phyloP scores from a whole-genome alignment of 2,888 invertebrate species.

The Phalangium opilio region DNA sequence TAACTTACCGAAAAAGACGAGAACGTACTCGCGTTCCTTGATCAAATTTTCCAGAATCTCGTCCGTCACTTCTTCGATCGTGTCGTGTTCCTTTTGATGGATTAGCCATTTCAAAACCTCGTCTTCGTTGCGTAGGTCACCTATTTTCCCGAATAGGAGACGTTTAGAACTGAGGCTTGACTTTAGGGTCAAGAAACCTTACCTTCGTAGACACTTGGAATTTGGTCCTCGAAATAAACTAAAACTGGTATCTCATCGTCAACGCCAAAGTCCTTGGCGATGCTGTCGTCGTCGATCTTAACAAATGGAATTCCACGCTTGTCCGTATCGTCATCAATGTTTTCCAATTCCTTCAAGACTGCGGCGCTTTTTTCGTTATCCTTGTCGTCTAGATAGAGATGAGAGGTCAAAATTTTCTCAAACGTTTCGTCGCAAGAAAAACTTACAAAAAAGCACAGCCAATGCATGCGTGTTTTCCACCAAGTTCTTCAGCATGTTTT shows the following conservation, averaged over 20 bases:
- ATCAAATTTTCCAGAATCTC: slow-evolving; percentile 71
- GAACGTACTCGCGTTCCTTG: slow-evolving; percentile 79
- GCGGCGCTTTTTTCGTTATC: slow-evolving; percentile 39
- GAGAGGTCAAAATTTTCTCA: background rate
- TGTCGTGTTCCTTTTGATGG: slow-evolving; percentile 67
- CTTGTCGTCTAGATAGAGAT: slow-evolving; percentile 49
- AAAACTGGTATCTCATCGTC: slow-evolving; percentile 56
- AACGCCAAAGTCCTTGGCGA: slow-evolving; percentile 78
- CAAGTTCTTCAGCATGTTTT: slow-evolving; percentile 75
- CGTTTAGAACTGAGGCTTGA: background rate
- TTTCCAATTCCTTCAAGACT: slow-evolving; percentile 22
- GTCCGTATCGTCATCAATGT: slow-evolving; percentile 21
- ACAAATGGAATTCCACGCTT: slow-evolving; percentile 25
- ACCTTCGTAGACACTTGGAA: slow-evolving; percentile 33
- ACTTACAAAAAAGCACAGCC: slow-evolving; percentile 64
- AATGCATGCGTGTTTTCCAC: slow-evolving; percentile 66
- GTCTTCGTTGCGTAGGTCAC: slow-evolving; percentile 38
- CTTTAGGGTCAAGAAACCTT: slow-evolving; percentile 10
- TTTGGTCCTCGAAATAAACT: slow-evolving; percentile 50
- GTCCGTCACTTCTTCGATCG: slow-evolving; percentile 85
- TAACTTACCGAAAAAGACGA: slow-evolving; percentile 77
- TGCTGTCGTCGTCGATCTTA: slow-evolving; percentile 32
- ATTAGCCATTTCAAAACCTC: slow-evolving; percentile 73
- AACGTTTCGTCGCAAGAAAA: background rate
- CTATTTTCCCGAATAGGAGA: slow-evolving; percentile 6